Conservation (phyloP, 2,113 vertebrate species). For the Muntiacus reevesi region DNA sequence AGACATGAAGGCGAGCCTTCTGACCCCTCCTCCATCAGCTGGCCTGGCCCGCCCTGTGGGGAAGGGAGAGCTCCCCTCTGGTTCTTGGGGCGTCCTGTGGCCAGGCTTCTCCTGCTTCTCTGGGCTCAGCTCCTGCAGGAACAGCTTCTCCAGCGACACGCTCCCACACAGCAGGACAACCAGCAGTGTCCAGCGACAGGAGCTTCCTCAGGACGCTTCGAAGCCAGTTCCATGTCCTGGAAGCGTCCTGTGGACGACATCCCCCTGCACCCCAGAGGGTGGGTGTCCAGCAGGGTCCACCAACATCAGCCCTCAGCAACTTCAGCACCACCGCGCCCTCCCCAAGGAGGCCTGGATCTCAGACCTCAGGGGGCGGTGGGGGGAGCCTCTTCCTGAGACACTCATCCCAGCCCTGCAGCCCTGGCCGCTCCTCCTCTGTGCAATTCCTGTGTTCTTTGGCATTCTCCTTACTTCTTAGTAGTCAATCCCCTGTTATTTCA, state of each 20-base stretch:
- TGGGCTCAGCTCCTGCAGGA: background rate
- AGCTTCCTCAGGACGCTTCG: background rate
- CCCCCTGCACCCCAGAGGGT: background rate
- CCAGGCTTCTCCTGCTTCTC: no score
- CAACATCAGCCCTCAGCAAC: background rate
- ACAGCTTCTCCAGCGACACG: background rate
- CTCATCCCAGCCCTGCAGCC: background rate
- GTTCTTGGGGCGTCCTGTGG: background rate
- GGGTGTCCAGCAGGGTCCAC: background rate
- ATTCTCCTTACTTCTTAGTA: no score
- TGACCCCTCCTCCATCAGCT: rapidly evolving
- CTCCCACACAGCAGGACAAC: rapidly evolving
- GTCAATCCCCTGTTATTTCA: background rate
- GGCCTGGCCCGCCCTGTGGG: background rate
- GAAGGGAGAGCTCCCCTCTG: background rate
- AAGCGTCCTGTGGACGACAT: no score
- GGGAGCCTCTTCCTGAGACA: background rate
- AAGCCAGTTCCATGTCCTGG: background rate
- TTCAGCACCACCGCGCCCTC: background rate
- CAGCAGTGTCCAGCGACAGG: background rate
- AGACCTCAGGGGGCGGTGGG: background rate
- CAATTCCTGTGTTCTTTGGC: background rate
- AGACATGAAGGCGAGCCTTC: background rate
- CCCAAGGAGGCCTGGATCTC: background rate
- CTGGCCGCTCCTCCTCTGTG: background rate